phyloP scores from a whole-genome alignment of 2,113 vertebrate species.

The Recurvirostra avosetta region DNA sequence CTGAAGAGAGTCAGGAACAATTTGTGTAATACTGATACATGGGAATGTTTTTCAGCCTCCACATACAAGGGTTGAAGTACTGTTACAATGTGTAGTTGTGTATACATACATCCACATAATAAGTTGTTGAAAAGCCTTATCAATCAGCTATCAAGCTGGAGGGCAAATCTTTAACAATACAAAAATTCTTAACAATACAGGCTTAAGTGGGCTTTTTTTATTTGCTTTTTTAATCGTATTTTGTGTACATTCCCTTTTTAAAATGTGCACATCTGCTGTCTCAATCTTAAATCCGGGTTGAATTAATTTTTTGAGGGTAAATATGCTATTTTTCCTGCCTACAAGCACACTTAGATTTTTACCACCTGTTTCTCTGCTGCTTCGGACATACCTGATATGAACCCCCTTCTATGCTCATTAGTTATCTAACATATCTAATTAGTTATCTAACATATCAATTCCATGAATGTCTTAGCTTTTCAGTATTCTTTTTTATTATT shows the following conservation, averaged over 20 bases:
- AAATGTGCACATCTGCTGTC: neutral
- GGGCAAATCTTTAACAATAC: neutral
- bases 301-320: neutral
- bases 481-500: neutral
- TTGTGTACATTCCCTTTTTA: neutral
- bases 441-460: neutral
- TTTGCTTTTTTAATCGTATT: neutral
- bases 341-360: neutral
- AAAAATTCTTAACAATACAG: neutral
- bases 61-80: too few species aligned
- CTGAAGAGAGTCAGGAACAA: neutral
- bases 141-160: neutral
- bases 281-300: neutral
- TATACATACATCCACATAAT: neutral
- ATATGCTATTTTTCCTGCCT: neutral
- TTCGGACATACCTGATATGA: neutral
- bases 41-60: neutral
- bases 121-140: neutral
- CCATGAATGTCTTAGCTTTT: neutral
- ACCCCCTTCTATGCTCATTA: rapidly evolving
- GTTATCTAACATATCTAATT: neutral
- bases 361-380: neutral
- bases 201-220: neutral
- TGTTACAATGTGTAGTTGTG: neutral
- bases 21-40: neutral